Conservation (phyloP, 1,140 invertebrate species). For the Oscheius sp. region DNA sequence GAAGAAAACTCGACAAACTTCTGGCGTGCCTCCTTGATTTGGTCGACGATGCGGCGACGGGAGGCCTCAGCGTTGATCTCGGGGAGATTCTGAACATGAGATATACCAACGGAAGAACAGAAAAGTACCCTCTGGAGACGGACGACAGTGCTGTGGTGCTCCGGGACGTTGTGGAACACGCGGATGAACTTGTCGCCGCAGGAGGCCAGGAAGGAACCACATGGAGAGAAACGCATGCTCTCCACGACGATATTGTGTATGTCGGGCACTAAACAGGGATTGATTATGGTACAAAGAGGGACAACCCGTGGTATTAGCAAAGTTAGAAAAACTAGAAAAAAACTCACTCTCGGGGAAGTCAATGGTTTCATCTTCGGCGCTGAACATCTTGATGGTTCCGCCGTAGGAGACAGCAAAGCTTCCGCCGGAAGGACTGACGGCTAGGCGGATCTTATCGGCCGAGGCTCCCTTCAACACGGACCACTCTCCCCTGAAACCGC, state of each 20-base stretch:
- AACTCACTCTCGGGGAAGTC: slow-evolving; percentile 21
- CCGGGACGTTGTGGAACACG: slow-evolving; percentile 78
- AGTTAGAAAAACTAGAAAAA: no score
- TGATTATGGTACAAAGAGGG: background rate
- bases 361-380: slow-evolving; percentile 8
- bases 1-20: no score
- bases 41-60: slow-evolving; percentile 9
- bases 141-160: slow-evolving; percentile 71
- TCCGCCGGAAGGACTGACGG: slow-evolving; percentile 36
- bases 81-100: background rate
- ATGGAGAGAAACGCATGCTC: slow-evolving; percentile 72
- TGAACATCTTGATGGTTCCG: slow-evolving; percentile 23
- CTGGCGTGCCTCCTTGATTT: slow-evolving; percentile 13
- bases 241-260: slow-evolving; percentile 70
- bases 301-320: no score
- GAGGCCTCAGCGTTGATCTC: background rate
- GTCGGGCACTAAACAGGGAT: slow-evolving; percentile 25
- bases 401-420: slow-evolving; percentile 20
- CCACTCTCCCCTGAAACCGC: slow-evolving; percentile 31
- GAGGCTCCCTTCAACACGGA: slow-evolving; percentile 11
- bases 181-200: slow-evolving; percentile 75
- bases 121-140: slow-evolving; percentile 63
- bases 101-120: background rate
- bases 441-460: slow-evolving; percentile 19
- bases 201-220: slow-evolving; percentile 73